A percentile compares a stretch with the other conserved stretches of the same genome.
Conservation (phyloP, 2,797 vertebrate species). For the Semaprochilodus insignis region DNA sequence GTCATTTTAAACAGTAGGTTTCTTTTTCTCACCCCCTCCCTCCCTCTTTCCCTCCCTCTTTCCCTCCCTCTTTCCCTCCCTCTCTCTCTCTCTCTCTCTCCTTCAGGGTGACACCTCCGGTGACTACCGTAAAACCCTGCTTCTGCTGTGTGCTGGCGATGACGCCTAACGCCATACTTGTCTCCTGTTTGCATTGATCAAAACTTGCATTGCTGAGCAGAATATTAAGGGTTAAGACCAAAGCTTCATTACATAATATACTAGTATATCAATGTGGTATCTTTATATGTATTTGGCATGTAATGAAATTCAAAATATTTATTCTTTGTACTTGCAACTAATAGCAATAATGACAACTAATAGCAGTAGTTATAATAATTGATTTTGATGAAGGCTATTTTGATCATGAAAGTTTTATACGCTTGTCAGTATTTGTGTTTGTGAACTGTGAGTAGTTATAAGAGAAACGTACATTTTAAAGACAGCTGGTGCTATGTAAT, state of each 20-base stretch:
- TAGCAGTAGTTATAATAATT: neutral
- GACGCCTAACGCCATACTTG: conserved; percentile 70
- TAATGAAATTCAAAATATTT: neutral
- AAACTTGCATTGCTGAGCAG: neutral
- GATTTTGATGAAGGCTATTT: neutral
- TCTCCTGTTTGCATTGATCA: too few relatives aligned
- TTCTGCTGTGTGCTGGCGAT: conserved; percentile 90
- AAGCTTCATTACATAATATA: neutral
- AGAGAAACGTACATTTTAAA: neutral
- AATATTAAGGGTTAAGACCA: neutral
- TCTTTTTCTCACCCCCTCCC: too few relatives aligned
- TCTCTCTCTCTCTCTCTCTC: too few relatives aligned
- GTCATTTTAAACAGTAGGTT: too few relatives aligned
- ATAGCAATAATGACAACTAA: neutral
- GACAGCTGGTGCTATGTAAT: neutral
- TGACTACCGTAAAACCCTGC: conserved; percentile 88
- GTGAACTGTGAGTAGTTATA: neutral
- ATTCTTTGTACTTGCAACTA: neutral
- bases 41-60: too few relatives aligned
- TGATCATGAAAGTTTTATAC: neutral
- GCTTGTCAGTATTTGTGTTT: neutral
- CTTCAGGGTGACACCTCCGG: conserved; percentile 88
- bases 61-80: too few relatives aligned
- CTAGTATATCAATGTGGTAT: neutral
- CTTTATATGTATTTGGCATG: neutral